Percentiles rank a stretch among this genome's conserved stretches.
These are phyloP conservation scores for Ciconia stormi DNA, from an alignment of 2,113 vertebrate species.

Conservation along the genomic window DNA sequence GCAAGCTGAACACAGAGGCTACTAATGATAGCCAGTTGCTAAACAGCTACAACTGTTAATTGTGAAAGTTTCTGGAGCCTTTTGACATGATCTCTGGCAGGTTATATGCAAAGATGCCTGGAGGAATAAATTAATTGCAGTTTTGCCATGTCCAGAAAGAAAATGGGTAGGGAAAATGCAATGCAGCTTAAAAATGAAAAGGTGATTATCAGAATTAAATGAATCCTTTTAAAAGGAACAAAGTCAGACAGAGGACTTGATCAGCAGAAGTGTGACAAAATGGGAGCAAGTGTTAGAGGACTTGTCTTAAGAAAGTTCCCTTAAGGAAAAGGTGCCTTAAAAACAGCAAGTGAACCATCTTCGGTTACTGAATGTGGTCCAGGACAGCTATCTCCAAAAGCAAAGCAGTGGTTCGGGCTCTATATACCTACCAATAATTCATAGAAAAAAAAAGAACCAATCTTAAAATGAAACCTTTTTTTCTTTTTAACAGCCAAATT, in stretches of 20 bases:
- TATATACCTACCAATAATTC: neutral
- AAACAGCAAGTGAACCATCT: neutral
- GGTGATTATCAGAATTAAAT: neutral
- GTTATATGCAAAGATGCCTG: neutral
- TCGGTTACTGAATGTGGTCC: neutral
- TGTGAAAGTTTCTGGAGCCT: slow-evolving; percentile 36
- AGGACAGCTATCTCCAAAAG: neutral
- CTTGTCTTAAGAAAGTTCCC: neutral
- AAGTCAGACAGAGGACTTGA: neutral
- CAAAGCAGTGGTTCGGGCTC: neutral
- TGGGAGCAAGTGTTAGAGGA: neutral
- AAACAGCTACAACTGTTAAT: slow-evolving; percentile 7
- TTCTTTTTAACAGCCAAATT: neutral
- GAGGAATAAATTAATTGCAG: slow-evolving; percentile 21
- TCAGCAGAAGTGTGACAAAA: neutral
- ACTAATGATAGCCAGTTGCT: slow-evolving; percentile 3
- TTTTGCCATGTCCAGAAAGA: neutral
- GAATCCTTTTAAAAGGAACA: neutral
- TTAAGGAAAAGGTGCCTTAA: neutral
- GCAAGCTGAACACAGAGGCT: neutral
- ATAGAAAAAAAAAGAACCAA: neutral
- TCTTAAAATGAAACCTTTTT: neutral
- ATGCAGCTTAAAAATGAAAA: neutral
- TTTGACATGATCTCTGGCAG: slow-evolving; percentile 8
- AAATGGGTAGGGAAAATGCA: neutral